Evolutionary conservation across 1,140 invertebrate genomes (phyloP), one percentile per base, ranked within the genome.

Genomic region (Aphidius ervi): DNA sequence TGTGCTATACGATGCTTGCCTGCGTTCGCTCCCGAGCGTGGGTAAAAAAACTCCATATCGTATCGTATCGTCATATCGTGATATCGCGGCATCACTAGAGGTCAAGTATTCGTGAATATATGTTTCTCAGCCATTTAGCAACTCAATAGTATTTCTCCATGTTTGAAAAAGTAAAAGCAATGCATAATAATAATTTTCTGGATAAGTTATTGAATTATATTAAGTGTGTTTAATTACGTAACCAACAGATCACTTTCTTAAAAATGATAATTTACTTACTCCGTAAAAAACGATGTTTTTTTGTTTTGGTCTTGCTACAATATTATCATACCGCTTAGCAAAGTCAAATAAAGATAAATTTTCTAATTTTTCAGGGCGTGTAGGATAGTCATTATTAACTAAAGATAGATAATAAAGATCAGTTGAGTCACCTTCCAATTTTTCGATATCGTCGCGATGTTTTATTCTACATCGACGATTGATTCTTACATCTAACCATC

Each of bases 161-260:
- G 57, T 54, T 46, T 63, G 45, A 50, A 65, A 65, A 69, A 73
- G 63, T 74, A 65, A 58, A 31, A 65, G 47, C 31, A 65, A 23
- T 6, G 58, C 47, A 59, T 55, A 61, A 46, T 48, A 61, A 37
- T 63, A 66, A 46, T 63, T 58, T 63, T 66, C 62, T 2, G 62
- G 65, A 46, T 61, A 6, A 23, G 43, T 57, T 3, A 57, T 46
- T 6, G 52, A 8, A 49, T 58, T 58, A 56, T 61, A 56, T 46
- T 20, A 60, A 39, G 58, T 61, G 46, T 62, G 57, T 46, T 63
- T 65, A n/a, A 66, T 58, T 10, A 63, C 16, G 60, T 58, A 67
- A 9, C 37, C 47, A 23, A 59, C 20, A 31, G 50, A 54, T 65
- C 55, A 48, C 65, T 46, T 56, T 43, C 62, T 65, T 39, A 62